Base-by-base conservation (phyloP, 2,113 vertebrate species). In the Hyperopisus bebe region DNA sequence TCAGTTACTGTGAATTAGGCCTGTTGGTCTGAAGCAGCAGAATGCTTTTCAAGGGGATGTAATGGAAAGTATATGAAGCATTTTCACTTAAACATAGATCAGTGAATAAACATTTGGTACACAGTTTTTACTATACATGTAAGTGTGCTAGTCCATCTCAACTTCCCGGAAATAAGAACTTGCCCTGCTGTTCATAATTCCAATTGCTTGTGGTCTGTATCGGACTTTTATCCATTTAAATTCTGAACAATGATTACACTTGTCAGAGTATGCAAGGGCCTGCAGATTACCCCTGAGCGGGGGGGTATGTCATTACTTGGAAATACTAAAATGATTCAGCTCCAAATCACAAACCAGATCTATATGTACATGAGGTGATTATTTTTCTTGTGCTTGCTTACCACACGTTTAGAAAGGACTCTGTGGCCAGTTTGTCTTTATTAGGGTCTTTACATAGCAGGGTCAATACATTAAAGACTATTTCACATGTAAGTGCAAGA, bases 351-450 rank as follows among this genome's bases (percentile, higher is more conserved):
- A 39, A 39, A 53, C 51, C 15, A 35, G 27, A 47, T 24, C 2
- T 47, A 10, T 10, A n/a, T 31, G 9, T 47, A 44, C 47, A 47
- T 24, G 6, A 42, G 74, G 31, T 42, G 11, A 35, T 80, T 1
- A 5, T 80, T 80, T 80, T 1, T 27, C 39, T 4, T 42, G 19
- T 46, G 42, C 17, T 46, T 47, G 7, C 39, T 21, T 10, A n/a
- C 80, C 80, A 46, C 3, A 47, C 9, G 46, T 44, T n/a, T 42
- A 21, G 21, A 44, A 84, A 27, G 39, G 9, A 84, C 44, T 80
- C 58, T 27, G 46, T 80, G 6, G 15, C 47, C 27, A 51, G 24
- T 90, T 86, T 87, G 70, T 83, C 44, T 90, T 90, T 90, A 88
- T 88, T 90, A 46, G 27, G 42, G n/a, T 90, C 27, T 51, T 35